phyloP scores from a whole-genome alignment of 2,888 invertebrate species.

The Tipula helvola region DNA sequence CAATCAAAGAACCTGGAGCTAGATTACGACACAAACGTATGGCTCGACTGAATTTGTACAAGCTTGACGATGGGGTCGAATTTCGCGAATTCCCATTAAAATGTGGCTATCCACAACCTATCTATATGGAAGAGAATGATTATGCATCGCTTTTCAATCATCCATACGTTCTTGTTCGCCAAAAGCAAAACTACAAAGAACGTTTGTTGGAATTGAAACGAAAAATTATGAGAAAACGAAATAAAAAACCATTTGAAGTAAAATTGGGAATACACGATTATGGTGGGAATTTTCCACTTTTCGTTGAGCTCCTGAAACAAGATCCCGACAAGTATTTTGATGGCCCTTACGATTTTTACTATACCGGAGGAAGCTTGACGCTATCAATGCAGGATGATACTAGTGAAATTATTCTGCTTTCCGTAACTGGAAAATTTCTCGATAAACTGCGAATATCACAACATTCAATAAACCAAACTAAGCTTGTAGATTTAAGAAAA shows the following conservation, averaged over 20 bases:
- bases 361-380: conserved; percentile 28
- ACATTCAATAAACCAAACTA: neutral
- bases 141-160: neutral
- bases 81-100: neutral
- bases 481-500: neutral
- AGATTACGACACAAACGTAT: neutral
- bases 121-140: neutral
- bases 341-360: conserved; percentile 30
- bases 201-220: neutral
- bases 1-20: neutral
- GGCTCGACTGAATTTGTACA: neutral
- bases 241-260: neutral
- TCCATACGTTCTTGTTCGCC: neutral
- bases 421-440: neutral
- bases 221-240: neutral
- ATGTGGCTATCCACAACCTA: neutral
- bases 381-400: neutral
- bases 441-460: neutral
- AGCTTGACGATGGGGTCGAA: neutral
- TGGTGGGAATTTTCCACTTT: neutral
- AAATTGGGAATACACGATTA: neutral
- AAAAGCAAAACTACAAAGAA: neutral
- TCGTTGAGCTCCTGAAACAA: conserved; percentile 19
- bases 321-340: conserved; percentile 25
- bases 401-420: neutral